These are phyloP conservation scores for Campylomormyrus numenius DNA, from an alignment of 2,113 vertebrate species.

Conservation along the genomic window DNA sequence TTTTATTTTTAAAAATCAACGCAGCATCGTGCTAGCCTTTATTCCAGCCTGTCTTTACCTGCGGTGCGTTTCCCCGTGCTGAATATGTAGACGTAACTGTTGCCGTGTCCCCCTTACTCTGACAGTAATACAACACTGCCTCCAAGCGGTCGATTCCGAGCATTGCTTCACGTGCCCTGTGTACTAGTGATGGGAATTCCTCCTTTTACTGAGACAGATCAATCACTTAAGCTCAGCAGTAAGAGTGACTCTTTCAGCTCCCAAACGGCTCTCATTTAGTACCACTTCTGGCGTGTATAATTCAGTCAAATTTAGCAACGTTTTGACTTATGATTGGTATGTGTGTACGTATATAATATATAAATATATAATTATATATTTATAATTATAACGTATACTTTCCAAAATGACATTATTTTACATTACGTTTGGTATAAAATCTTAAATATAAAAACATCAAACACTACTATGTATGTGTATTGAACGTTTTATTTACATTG, in stretches of 20 bases:
- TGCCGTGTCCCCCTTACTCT: background rate
- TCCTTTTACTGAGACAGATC: background rate
- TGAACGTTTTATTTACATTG: background rate
- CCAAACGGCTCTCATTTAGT: background rate
- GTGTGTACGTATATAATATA: background rate
- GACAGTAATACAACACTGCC: background rate
- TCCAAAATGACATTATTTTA: background rate
- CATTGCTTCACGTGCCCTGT: background rate
- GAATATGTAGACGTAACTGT: background rate
- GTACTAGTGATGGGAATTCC: background rate
- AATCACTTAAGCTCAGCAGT: background rate
- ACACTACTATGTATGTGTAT: background rate
- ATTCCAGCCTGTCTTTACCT: background rate
- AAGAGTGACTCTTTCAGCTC: background rate
- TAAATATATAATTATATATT: background rate
- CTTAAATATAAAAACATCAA: background rate
- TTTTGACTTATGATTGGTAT: background rate
- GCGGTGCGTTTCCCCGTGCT: background rate
- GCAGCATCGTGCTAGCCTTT: background rate
- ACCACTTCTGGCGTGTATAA: background rate
- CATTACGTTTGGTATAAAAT: background rate
- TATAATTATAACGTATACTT: background rate
- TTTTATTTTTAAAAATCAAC: background rate
- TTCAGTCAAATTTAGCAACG: background rate
- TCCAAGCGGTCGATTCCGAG: background rate